Evolutionary conservation across 2,113 vertebrate genomes (phyloP), one percentile per base, ranked within the genome.

Genomic region (Marmota flaviventris): DNA sequence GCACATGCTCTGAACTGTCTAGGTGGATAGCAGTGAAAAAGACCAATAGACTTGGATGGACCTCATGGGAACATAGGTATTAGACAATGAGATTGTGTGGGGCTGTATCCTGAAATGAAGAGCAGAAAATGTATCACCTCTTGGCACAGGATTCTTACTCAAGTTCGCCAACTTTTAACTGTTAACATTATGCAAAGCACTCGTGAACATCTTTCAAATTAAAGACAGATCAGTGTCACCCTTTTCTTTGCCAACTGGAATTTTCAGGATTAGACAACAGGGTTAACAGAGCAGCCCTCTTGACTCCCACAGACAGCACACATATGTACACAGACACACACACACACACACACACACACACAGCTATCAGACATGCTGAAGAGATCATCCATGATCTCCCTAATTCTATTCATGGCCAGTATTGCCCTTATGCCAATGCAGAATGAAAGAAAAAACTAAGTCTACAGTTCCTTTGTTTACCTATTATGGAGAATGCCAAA

Each of bases 131-230:
- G 53, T 27, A 84, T 89, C 39, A 51, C 73, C 63, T 90, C 53
- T 58, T 48, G 81, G 96, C 58, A 79, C 16, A 42, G 34, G 72
- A 69, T 72, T 83, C 82, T 87, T 89, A 92, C 32, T 89, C 58
- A 92, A 85, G 86, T 89, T 72, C 89, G 89, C 95, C 89, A 93
- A 79, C 61, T 91, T 91, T 97, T 58, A 91, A 92, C 85, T 89
- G 85, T 82, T 76, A 93, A 79, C 53, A 76, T 70, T 87, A 94
- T 85, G 83, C 61, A 89, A 89, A 94, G 82, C 63, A 93, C 37
- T 72, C 0, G 63, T 78, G 85, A 94, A 85, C 56, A 67, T 89
- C 79, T 91, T 84, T 93, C 89, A 95, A 91, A 94, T 75, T 95
- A 91, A 81, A 97, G 86, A 79, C 32, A 61, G 76, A 79, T 83